Conservation (phyloP, 2,113 vertebrate species). For the Hemichromis elongatus region DNA sequence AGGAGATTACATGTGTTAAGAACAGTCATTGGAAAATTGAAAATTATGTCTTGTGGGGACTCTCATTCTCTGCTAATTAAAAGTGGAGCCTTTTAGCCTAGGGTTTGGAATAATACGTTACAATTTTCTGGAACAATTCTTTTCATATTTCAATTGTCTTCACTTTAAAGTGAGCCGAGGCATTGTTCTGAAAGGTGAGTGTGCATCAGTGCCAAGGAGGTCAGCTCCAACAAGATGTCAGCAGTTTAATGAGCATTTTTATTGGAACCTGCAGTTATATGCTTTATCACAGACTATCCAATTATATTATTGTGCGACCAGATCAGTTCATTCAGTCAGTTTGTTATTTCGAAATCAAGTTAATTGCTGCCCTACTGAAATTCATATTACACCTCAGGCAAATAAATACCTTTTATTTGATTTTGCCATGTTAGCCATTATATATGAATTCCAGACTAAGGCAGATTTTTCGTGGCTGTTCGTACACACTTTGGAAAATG, state of each 20-base stretch:
- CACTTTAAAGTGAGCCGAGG: not conserved
- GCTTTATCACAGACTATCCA: not conserved
- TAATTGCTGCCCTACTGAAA: not conserved
- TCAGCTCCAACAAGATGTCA: constrained; percentile 8
- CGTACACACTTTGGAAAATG: not conserved
- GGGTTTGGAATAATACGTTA: not conserved
- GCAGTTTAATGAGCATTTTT: not conserved
- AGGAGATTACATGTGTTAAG: constrained; percentile 37
- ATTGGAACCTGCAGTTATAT: not conserved
- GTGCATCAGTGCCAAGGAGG: not conserved
- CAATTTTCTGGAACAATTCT: not conserved
- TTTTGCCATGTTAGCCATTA: not conserved
- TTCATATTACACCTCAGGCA: not conserved
- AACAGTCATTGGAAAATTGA: constrained; percentile 50
- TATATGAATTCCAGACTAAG: not conserved
- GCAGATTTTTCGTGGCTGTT: not conserved
- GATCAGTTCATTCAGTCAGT: not conserved
- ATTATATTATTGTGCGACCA: not conserved
- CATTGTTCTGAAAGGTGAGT: not conserved
- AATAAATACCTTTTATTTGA: not conserved
- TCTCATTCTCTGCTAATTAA: constrained; percentile 34
- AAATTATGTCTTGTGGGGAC: constrained; percentile 45
- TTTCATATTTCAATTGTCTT: not conserved
- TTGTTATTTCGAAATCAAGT: not conserved
- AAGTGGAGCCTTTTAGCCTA: not conserved